These are phyloP conservation scores for Ascaphus truei DNA, from an alignment of 2,113 vertebrate species.

Conservation along the genomic window DNA sequence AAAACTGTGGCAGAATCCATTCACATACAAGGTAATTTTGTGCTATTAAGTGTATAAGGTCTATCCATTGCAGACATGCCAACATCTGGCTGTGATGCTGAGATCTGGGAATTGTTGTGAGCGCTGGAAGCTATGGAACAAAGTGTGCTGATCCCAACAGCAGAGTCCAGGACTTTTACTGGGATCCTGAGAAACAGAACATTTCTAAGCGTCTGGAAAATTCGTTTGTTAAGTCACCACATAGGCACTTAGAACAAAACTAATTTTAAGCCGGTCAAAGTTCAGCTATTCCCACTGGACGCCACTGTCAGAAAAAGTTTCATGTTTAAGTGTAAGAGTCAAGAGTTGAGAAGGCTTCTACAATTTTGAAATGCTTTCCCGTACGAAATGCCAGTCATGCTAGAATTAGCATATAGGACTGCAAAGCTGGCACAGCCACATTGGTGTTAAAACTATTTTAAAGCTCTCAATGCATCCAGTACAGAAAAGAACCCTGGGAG, in stretches of 20 bases:
- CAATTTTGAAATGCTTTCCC: slow-evolving; percentile 74
- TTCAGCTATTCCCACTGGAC: no score
- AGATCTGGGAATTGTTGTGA: slow-evolving; percentile 62
- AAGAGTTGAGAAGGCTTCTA: no score
- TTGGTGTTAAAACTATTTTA: slow-evolving; percentile 73
- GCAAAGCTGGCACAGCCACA: slow-evolving; percentile 59
- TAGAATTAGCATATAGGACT: slow-evolving; percentile 64
- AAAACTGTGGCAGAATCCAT: no score
- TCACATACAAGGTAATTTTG: no score
- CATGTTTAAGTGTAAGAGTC: no score
- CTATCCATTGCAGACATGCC: slow-evolving; percentile 60
- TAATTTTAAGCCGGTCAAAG: no score
- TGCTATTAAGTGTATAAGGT: no score
- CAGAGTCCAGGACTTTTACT: slow-evolving; percentile 58
- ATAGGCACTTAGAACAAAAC: slow-evolving; percentile 72
- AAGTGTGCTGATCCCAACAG: slow-evolving; percentile 63
- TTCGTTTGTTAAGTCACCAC: slow-evolving; percentile 68
- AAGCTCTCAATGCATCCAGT: slow-evolving; percentile 60
- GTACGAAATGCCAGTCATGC: slow-evolving; percentile 66
- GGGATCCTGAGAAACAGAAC: slow-evolving; percentile 67
- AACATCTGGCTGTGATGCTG: slow-evolving; percentile 58
- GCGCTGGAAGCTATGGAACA: slow-evolving; percentile 58
- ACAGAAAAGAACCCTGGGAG: slow-evolving; percentile 55
- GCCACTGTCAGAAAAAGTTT: no score
- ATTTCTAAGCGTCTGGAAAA: slow-evolving; percentile 68